A percentile compares a stretch with the other conserved stretches of the same genome.
Evolutionary conservation across 2,797 vertebrate genomes (phyloP).

Genomic region (Nothura maculosa): DNA sequence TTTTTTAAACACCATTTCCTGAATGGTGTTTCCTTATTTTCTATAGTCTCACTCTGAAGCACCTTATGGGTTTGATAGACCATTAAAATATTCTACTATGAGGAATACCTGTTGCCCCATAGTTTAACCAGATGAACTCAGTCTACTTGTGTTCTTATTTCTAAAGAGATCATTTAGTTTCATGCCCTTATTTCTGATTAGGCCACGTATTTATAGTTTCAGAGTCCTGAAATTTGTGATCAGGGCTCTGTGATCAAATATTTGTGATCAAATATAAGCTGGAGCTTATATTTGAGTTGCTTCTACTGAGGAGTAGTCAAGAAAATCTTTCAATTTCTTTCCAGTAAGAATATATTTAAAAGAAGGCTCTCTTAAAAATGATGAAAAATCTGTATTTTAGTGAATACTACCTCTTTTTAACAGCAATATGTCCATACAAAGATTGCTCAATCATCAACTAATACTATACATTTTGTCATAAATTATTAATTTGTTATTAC

Average conservation of each 20-base stretch:
- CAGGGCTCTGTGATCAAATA: too few relatives aligned
- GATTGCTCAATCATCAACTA: conserved; percentile 3
- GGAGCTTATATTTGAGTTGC: not conserved
- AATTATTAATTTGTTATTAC: not conserved
- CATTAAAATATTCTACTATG: not conserved
- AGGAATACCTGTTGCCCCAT: not conserved
- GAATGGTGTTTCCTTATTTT: not conserved
- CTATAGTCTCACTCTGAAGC: not conserved
- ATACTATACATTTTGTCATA: not conserved
- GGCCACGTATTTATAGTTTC: not conserved
- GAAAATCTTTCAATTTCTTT: not conserved
- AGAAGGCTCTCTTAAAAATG: not conserved
- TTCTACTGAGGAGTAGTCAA: not conserved
- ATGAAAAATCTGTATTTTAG: not conserved
- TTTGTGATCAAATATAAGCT: not conserved
- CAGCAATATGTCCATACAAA: not conserved
- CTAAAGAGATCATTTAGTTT: too few relatives aligned
- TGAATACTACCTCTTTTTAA: not conserved
- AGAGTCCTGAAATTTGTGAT: not conserved
- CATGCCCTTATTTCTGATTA: not conserved
- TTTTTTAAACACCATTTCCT: not conserved
- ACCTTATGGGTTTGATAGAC: not conserved
- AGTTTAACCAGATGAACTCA: not conserved
- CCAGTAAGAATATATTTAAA: not conserved
- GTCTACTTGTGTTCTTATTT: not conserved